Percentiles rank a stretch among this genome's conserved stretches.
Evolutionary conservation across 92 coral and sea anemone genomes (phyloP).

Genomic region (Ricordea florida): DNA sequence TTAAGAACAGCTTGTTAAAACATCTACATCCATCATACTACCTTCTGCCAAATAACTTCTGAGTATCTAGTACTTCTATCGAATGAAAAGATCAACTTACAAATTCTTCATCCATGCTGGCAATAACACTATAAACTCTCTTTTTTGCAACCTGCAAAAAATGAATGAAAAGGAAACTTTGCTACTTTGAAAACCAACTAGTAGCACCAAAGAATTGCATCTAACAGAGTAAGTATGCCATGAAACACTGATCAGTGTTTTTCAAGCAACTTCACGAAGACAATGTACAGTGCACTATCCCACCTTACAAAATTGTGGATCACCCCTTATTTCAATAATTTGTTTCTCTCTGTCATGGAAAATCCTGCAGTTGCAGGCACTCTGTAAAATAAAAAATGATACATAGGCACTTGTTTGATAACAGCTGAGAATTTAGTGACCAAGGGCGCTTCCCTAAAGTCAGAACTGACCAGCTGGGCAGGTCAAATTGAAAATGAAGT

Average conservation of each 20-base stretch:
- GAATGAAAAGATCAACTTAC: slow-evolving; percentile 41
- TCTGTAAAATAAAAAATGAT: background rate
- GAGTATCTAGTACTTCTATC: too few species aligned
- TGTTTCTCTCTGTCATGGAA: background rate
- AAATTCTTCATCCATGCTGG: slow-evolving; percentile 60
- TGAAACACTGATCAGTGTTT: too few species aligned
- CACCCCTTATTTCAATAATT: slow-evolving; percentile 2
- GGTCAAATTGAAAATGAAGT: too few species aligned
- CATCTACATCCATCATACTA: too few species aligned
- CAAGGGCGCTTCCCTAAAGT: too few species aligned
- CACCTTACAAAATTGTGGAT: slow-evolving; percentile 31
- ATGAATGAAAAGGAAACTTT: background rate
- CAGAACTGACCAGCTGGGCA: too few species aligned
- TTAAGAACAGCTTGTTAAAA: too few species aligned
- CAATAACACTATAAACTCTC: slow-evolving; percentile 51
- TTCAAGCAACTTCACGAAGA: too few species aligned
- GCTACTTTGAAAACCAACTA: background rate
- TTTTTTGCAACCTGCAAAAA: slow-evolving; percentile 47
- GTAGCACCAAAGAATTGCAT: background rate
- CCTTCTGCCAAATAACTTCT: too few species aligned
- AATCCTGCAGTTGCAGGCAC: slow-evolving; percentile 6
- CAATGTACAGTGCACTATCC: too few species aligned
- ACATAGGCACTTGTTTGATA: background rate
- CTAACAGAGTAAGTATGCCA: too few species aligned
- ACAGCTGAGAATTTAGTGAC: background rate